A percentile compares a stretch with the other conserved stretches of the same genome.
phyloP scores from a whole-genome alignment of 1,140 invertebrate species.

The Ips nitidus region DNA sequence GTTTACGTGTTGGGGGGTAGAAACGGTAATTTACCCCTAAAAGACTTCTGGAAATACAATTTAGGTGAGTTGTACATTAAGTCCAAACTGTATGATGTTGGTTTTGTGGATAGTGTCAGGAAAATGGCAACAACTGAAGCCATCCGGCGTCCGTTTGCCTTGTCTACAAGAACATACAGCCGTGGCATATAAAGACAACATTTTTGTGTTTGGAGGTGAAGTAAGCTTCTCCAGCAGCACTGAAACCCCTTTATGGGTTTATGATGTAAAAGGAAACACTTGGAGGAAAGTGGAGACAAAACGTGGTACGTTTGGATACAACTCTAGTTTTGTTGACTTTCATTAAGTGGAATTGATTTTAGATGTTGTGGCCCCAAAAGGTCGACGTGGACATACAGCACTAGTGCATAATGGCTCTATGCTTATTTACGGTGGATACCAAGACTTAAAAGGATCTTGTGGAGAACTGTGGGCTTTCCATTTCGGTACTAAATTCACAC shows the following conservation, averaged over 20 bases:
- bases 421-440: constrained; percentile 88
- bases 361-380: constrained; percentile 68
- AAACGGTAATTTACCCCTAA: constrained; percentile 77
- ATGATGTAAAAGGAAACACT: constrained; percentile 71
- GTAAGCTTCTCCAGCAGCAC: constrained; percentile 75
- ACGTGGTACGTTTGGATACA: constrained; percentile 44
- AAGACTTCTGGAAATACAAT: constrained; percentile 84
- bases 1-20: constrained; percentile 82
- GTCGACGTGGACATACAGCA: constrained; percentile 80
- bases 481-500: constrained; percentile 65
- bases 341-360: constrained; percentile 11
- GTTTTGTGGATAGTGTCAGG: constrained; percentile 57
- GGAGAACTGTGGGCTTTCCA: constrained; percentile 87
- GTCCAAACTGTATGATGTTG: too few species aligned
- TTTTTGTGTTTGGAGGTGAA: constrained; percentile 89
- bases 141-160: constrained; percentile 71
- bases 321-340: background rate
- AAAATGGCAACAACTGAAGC: constrained; percentile 70
- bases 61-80: constrained; percentile 61
- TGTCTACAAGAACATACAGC: constrained; percentile 83
- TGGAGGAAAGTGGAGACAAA: constrained; percentile 69
- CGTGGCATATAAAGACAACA: constrained; percentile 70
- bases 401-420: constrained; percentile 77
- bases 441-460: constrained; percentile 81
- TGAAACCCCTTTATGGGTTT: constrained; percentile 87